Base-by-base conservation (phyloP, 2,888 invertebrate genomes). In the Macrosoma leucophasiata region DNA sequence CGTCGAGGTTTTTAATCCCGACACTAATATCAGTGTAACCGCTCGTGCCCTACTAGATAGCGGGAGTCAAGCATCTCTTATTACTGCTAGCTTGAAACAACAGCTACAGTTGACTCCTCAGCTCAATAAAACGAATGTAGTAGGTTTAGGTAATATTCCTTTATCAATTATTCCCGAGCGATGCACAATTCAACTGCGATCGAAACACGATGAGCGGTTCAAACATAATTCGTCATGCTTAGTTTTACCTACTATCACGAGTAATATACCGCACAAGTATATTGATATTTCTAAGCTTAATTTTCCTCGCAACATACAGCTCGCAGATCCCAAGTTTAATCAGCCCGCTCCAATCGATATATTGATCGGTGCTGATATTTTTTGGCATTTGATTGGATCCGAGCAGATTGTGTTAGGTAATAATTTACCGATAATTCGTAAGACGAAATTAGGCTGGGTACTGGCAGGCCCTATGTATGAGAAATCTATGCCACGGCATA, bases 301-400 rank as follows among this genome's bases (percentile, higher is more conserved):
- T 13, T 28, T 41, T 12, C 37, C 32, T 13, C 26, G 22, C 3
- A 8, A 33, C 25, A 22, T 39, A 10, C 8, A 11, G 11, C 13
- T 39, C 6, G 33, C 42, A n/a, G 42, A 43, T 26, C 39, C 33
- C 14, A 11, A 17, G 6, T 39, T 39, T 28, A 9, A 33, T 24
- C n/a, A 22, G 13, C 38, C 33, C 6, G 30, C 28, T 13, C 11
- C 23, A 13, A 31, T 39, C 11, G 38, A 39, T 10, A n/a, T 37
- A 4, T 17, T 33, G 3, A 29, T 37, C 8, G 36, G 32, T n/a
- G 32, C 36, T 9, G 32, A 36, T 24, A 14, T 36, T 8, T 36
- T 36, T 28, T 32, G 38, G 33, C 20, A 22, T 23, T 26, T 39
- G 6, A 25, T 39, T 22, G 30, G 38, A n/a, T 13, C 25, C n/a